Conservation (phyloP, 2,113 vertebrate genomes). For the Mesoclemmys tuberculata region DNA sequence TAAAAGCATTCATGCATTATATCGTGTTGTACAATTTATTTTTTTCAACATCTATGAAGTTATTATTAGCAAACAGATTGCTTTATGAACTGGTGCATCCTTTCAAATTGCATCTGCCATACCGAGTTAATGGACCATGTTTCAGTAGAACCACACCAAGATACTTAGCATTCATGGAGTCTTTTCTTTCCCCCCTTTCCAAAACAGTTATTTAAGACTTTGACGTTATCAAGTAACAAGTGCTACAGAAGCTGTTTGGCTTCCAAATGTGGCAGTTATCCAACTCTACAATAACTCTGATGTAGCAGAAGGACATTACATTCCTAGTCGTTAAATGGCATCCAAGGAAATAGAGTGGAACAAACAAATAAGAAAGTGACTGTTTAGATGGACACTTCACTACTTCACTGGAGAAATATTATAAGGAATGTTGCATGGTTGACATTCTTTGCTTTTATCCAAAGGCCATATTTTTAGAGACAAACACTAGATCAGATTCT, state of each 20-base stretch:
- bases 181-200: conserved; percentile 15
- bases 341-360: neutral
- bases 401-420: neutral
- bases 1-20: neutral
- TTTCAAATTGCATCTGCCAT: conserved; percentile 20
- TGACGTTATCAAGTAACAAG: neutral
- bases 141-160: conserved; percentile 20
- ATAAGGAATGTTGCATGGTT: neutral
- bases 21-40: neutral
- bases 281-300: neutral
- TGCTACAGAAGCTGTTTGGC: neutral
- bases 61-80: neutral
- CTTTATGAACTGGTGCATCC: neutral
- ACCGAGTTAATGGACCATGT: conserved; percentile 14
- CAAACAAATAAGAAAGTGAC: neutral
- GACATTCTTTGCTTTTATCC: neutral
- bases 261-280: neutral
- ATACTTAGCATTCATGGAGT: neutral
- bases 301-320: neutral
- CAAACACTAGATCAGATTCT: neutral
- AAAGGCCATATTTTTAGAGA: neutral
- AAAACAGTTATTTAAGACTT: conserved; percentile 1
- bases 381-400: neutral
- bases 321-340: neutral
- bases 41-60: neutral